Conservation (phyloP, 92 coral and sea anemone genomes). For the Bergia puertoricense region DNA sequence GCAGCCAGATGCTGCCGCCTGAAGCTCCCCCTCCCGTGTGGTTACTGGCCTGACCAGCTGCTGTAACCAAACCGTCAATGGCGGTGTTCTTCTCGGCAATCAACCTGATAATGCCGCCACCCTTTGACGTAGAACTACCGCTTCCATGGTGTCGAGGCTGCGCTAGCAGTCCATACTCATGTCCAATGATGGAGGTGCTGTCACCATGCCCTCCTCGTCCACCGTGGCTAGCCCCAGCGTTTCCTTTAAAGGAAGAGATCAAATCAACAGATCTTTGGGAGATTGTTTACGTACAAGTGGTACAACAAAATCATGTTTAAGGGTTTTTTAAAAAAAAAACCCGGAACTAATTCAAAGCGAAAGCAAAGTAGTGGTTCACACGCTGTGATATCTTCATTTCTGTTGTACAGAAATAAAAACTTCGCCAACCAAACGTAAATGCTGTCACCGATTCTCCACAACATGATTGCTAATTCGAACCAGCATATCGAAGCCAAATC, state of each 20-base stretch:
- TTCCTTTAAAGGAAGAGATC: conserved; percentile 34
- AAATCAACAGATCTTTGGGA: neutral
- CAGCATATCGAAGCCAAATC: too few species aligned
- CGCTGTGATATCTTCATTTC: too few species aligned
- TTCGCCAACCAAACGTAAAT: too few species aligned
- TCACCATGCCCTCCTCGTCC: conserved; percentile 68
- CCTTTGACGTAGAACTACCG: conserved; percentile 56
- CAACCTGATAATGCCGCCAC: conserved; percentile 63
- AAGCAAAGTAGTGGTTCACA: too few species aligned
- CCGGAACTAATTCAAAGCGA: too few species aligned
- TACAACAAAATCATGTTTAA: too few species aligned
- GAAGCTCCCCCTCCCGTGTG: conserved; percentile 52
- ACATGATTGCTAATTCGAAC: too few species aligned
- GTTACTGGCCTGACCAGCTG: conserved; percentile 56
- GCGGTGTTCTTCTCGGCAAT: conserved; percentile 40
- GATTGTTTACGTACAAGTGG: too few species aligned
- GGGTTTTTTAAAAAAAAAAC: too few species aligned
- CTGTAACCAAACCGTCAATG: conserved; percentile 62
- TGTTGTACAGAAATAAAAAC: too few species aligned
- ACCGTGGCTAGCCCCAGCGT: conserved; percentile 73
- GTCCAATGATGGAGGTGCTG: conserved; percentile 49
- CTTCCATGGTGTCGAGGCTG: conserved; percentile 61
- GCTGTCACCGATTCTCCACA: too few species aligned
- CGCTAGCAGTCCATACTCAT: conserved; percentile 59
- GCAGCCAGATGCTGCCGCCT: conserved; percentile 71